Percentiles rank a stretch among this genome's conserved stretches.
phyloP scores from a whole-genome alignment of 2,797 vertebrate genomes.

The Serranus cabrilla region DNA sequence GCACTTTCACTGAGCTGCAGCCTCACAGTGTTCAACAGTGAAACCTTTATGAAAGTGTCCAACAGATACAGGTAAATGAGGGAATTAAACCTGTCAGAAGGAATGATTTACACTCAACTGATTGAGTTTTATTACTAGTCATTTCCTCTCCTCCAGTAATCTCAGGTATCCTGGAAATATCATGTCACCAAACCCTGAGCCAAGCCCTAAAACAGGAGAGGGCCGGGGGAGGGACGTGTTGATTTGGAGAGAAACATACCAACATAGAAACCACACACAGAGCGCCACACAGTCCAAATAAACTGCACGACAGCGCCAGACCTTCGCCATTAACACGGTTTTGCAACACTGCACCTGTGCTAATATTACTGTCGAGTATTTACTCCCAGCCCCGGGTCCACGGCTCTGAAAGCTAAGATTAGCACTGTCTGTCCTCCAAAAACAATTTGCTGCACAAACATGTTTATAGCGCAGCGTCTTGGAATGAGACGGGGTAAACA shows the following conservation, averaged over 20 bases:
- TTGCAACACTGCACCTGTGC: conserved; percentile 57
- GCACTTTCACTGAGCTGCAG: background rate
- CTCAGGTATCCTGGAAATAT: conserved; percentile 30
- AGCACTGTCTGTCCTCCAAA: conserved; percentile 53
- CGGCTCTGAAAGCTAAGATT: conserved; percentile 49
- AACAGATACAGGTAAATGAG: background rate
- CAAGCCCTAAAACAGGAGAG: background rate
- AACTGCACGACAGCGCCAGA: conserved; percentile 4
- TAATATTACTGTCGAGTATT: conserved; percentile 53
- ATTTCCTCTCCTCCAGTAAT: conserved; percentile 39
- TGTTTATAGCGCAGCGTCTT: conserved; percentile 50
- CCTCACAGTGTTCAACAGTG: background rate
- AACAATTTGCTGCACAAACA: conserved; percentile 71
- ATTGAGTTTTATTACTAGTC: conserved; percentile 2
- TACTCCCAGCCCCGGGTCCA: conserved; percentile 33
- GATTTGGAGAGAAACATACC: conserved; percentile 18
- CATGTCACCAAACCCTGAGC: conserved; percentile 27
- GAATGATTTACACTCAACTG: background rate
- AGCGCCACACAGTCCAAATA: conserved; percentile 26
- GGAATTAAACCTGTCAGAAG: background rate
- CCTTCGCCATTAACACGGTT: conserved; percentile 3
- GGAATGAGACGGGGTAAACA: conserved; percentile 65
- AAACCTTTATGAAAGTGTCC: background rate
- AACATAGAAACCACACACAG: conserved; percentile 27
- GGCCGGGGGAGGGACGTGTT: conserved; percentile 24